Evolutionary conservation across 2,888 invertebrate genomes (phyloP).

Genomic region (Cataglyphis cursor): DNA sequence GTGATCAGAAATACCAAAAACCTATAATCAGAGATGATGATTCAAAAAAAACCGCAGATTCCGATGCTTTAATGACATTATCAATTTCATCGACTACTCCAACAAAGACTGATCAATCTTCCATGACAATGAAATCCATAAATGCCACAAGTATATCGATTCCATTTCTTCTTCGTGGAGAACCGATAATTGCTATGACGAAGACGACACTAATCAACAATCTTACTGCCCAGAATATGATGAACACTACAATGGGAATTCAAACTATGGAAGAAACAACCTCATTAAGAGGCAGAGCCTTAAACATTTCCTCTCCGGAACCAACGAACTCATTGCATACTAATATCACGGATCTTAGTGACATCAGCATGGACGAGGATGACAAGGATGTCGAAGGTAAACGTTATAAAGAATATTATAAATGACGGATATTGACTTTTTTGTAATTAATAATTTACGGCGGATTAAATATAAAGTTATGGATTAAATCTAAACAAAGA

Average conservation of each 20-base stretch:
- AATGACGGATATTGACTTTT: not conserved
- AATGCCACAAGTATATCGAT: slow-evolving; percentile 45
- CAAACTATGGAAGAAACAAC: slow-evolving; percentile 59
- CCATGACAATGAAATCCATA: slow-evolving; percentile 11
- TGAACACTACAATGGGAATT: slow-evolving; percentile 18
- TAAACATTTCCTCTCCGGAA: slow-evolving; percentile 83
- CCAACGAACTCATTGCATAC: slow-evolving; percentile 83
- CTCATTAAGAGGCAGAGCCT: slow-evolving; percentile 79
- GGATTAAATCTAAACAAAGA: too few species aligned
- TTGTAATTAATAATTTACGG: not conserved
- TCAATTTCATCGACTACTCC: slow-evolving; percentile 56
- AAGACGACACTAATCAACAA: not conserved
- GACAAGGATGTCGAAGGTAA: slow-evolving; percentile 86
- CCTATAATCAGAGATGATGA: slow-evolving; percentile 89
- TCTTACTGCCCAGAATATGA: slow-evolving; percentile 7
- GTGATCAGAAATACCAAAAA: slow-evolving; percentile 81
- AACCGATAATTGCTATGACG: slow-evolving; percentile 58
- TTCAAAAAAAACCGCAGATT: slow-evolving; percentile 81
- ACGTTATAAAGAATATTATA: not conserved
- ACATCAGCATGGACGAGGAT: slow-evolving; percentile 92
- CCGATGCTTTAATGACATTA: slow-evolving; percentile 2
- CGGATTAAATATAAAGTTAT: not conserved
- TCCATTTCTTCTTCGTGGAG: slow-evolving; percentile 75
- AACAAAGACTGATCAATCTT: slow-evolving; percentile 21
- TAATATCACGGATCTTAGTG: slow-evolving; percentile 90